Base-by-base conservation (phyloP, 1,140 invertebrate genomes). In the Holcopasites calliopsidis region DNA sequence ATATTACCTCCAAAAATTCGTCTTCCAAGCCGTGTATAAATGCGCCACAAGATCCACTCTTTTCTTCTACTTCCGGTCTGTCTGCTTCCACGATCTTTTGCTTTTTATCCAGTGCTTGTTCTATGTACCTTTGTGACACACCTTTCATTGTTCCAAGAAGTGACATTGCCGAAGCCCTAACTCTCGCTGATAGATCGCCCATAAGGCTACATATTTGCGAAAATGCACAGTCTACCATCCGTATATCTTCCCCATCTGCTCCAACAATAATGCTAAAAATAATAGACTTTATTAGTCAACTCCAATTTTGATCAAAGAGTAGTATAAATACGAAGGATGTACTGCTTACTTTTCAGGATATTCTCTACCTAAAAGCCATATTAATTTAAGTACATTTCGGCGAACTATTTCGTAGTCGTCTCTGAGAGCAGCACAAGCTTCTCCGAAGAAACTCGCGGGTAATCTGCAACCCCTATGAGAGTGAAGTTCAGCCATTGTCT, bases 11-110 rank as follows among this genome's bases (percentile, higher is more conserved):
- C 83, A 98, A 92, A 92, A 96, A 99, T 93, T 99, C 98, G 93
- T 99, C 99, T 92, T 99, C 99, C 31, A 99, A 93, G 0, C 98
- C 99, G 91, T 99, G 98, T 80, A 99, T 97, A 92, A 99, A 98
- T 54, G 98, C 99, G 18, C 99, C 99, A 92, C 98, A 99, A 11
- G 98, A 96, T 21, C 98, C 98, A 85, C 96, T 97, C 42, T 95
- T 96, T 77, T 92, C 90, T 80, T 91, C 90, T 16, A 90, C 85
- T 82, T 90, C 89, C 76, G 92, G 92, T 90, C 95, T 88, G 95
- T 97, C 95, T 97, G 97, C 91, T 97, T 98, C 77, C 95, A 98
- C 88, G 35, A 88, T 62, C 96, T 99, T 99, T n/a, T 99, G 93
- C 87, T 99, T 99, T 91, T 99, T 99, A 87, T 99, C 98, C 2